Evolutionary conservation across 2,888 invertebrate species (phyloP).

Genomic region (Sturmia bella): DNA sequence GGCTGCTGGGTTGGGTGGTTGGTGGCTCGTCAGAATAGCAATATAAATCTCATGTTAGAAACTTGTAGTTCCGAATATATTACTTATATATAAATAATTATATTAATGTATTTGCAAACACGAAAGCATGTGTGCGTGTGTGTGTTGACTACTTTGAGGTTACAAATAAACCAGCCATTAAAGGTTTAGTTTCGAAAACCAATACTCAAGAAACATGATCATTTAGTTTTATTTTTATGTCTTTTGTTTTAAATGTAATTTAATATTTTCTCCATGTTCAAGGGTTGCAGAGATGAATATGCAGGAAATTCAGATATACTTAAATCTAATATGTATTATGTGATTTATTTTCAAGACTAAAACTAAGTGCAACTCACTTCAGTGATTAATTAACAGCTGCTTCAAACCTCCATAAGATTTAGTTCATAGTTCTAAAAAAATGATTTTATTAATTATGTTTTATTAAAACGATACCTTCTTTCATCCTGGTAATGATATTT

Average conservation of each 20-base stretch:
- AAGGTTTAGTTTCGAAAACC: constrained; percentile 53
- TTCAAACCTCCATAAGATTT: no score
- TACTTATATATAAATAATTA: neutral
- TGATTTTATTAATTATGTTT: no score
- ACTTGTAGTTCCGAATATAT: constrained; percentile 49
- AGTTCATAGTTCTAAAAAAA: no score
- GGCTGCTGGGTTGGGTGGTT: constrained; percentile 27
- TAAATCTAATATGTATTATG: neutral
- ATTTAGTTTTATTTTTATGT: constrained; percentile 34
- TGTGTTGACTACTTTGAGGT: constrained; percentile 62
- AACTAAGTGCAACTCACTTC: neutral
- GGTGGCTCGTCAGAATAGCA: constrained; percentile 26
- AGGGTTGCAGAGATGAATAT: constrained; percentile 45
- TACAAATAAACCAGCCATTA: constrained; percentile 60
- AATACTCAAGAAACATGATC: constrained; percentile 64
- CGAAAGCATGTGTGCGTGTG: neutral
- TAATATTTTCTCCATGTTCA: constrained; percentile 60
- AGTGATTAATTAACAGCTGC: no score
- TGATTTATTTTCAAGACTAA: neutral
- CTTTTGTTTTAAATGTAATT: constrained; percentile 32
- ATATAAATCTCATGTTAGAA: constrained; percentile 42
- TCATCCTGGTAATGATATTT: no score
- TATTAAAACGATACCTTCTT: no score
- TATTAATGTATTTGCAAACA: neutral
- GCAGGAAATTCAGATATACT: neutral